Percentiles rank a stretch among this genome's conserved stretches.
Conservation (phyloP, 2,113 vertebrate genomes). For the Bungarus multicinctus region DNA sequence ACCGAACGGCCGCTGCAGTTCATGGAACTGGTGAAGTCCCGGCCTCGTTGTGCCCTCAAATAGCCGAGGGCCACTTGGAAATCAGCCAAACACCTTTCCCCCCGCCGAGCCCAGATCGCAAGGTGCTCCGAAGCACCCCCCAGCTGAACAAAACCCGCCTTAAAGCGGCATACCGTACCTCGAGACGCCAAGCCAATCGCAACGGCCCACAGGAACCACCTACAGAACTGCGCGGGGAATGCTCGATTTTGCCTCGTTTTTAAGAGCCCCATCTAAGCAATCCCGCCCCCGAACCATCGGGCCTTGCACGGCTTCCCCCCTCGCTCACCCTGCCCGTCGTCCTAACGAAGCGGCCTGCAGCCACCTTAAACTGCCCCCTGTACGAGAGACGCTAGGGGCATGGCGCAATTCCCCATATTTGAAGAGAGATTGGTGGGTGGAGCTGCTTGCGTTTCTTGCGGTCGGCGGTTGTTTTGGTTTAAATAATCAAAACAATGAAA, state of each 20-base stretch:
- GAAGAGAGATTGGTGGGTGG: neutral
- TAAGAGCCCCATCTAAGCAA: neutral
- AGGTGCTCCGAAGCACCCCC: constrained; percentile 71
- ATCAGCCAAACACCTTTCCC: constrained; percentile 88
- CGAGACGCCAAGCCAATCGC: accelerated
- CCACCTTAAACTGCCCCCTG: neutral
- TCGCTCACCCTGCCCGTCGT: neutral
- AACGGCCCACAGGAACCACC: accelerated
- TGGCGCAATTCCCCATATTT: neutral
- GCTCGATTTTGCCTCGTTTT: neutral
- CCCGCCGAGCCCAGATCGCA: constrained; percentile 71
- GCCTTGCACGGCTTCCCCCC: neutral
- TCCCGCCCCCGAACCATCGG: neutral
- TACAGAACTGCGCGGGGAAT: accelerated
- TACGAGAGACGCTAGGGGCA: neutral
- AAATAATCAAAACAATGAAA: neutral
- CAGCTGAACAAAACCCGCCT: constrained; percentile 66
- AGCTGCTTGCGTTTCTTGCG: neutral
- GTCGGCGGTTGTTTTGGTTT: neutral
- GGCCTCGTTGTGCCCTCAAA: constrained; percentile 93
- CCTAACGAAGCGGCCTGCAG: neutral
- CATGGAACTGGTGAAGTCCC: constrained; percentile 94
- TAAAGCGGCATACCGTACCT: accelerated
- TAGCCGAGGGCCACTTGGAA: constrained; percentile 94
- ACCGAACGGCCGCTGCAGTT: constrained; percentile 81